Evolutionary conservation across 2,797 vertebrate genomes (phyloP).

Genomic region (Protosalanx chinensis): DNA sequence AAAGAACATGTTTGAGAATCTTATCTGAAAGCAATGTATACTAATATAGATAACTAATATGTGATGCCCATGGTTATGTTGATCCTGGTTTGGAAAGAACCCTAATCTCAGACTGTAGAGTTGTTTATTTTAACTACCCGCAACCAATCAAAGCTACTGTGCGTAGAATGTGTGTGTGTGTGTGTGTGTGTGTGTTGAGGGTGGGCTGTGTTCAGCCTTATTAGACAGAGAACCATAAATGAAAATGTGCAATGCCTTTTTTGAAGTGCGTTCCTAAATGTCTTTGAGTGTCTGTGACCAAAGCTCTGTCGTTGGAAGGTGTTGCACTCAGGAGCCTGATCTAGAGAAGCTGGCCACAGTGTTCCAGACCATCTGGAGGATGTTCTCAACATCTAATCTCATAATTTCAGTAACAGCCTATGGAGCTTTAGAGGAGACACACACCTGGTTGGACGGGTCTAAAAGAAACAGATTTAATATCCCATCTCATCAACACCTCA

Average conservation of each 20-base stretch:
- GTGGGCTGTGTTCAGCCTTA: conserved; percentile 18
- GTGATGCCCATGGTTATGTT: conserved; percentile 21
- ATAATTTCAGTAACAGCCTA: conserved; percentile 24
- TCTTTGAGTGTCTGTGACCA: conserved; percentile 48
- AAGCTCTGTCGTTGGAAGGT: conserved; percentile 32
- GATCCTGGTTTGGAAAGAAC: conserved; percentile 5
- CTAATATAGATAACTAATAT: conserved; percentile 21
- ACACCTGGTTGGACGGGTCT: background rate
- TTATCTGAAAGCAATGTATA: conserved; percentile 8
- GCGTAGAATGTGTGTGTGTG: background rate
- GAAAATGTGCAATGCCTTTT: conserved; percentile 16
- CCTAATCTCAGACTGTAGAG: background rate
- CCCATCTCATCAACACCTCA: background rate
- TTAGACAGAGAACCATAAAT: conserved; percentile 34
- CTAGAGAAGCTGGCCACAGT: conserved; percentile 10
- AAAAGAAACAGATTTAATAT: background rate
- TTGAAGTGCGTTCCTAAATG: conserved; percentile 21
- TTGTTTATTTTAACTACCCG: conserved; percentile 11
- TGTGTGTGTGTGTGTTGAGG: conserved; percentile 17
- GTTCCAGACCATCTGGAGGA: background rate
- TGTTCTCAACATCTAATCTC: conserved; percentile 9
- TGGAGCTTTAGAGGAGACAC: background rate
- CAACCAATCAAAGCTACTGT: conserved; percentile 8
- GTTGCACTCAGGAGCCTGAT: conserved; percentile 16
- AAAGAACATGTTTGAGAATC: conserved; percentile 7